These are phyloP conservation scores for Euphydryas editha DNA, from an alignment of 2,888 invertebrate species.

Conservation along the genomic window DNA sequence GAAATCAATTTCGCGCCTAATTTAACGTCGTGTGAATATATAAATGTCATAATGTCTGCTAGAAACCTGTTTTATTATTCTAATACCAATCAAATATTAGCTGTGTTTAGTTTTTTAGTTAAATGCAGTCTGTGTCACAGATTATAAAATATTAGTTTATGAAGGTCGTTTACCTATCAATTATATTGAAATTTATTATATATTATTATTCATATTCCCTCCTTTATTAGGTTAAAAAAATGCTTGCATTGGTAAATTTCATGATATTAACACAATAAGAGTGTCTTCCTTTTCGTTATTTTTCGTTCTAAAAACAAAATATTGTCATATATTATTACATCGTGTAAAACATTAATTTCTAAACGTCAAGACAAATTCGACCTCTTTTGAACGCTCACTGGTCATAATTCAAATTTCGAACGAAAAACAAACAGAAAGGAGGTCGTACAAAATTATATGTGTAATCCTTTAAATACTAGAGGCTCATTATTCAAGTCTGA, in stretches of 20 bases:
- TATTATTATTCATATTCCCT: too few species aligned
- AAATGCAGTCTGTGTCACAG: too few species aligned
- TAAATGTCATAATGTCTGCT: neutral
- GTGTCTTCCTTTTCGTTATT: neutral
- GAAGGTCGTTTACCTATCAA: too few species aligned
- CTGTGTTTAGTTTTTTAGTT: neutral
- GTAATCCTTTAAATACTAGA: constrained; percentile 68
- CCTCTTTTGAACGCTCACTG: neutral
- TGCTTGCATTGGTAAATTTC: too few species aligned
- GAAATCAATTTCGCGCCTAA: constrained; percentile 25
- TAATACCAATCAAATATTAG: constrained; percentile 24
- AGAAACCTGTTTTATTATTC: constrained; percentile 22
- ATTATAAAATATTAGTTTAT: too few species aligned
- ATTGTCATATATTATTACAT: neutral
- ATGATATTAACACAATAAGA: too few species aligned
- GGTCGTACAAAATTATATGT: constrained; percentile 46
- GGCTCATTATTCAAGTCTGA: constrained; percentile 54
- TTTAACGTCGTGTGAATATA: constrained; percentile 36
- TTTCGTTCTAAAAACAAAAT: neutral
- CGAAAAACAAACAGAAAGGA: constrained; percentile 46
- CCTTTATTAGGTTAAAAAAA: too few species aligned
- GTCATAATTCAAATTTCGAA: constrained; percentile 10
- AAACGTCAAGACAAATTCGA: neutral
- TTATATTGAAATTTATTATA: too few species aligned
- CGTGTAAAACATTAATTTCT: neutral